These are phyloP conservation scores for Sebastes diploproa DNA, from an alignment of 2,797 vertebrate genomes.

Conservation along the genomic window DNA sequence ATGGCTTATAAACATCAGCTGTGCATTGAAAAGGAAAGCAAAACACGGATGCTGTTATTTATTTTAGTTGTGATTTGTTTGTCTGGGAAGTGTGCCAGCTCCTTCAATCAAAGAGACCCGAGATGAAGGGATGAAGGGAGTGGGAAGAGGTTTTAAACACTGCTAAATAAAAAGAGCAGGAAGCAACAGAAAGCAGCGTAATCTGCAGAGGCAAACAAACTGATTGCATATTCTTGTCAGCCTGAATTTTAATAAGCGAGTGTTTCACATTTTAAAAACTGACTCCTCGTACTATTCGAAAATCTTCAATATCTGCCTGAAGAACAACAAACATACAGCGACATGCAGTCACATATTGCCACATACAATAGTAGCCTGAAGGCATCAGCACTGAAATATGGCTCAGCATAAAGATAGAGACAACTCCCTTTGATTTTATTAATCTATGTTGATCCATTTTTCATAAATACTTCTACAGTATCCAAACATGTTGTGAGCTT, in stretches of 20 bases:
- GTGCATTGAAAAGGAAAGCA: constrained; percentile 8
- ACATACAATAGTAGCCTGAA: not conserved
- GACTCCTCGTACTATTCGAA: not conserved
- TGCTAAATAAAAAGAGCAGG: constrained; percentile 7
- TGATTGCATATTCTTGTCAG: not conserved
- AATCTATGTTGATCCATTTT: not conserved
- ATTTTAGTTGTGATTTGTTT: constrained; percentile 37
- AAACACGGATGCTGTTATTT: constrained; percentile 31
- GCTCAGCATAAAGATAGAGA: not conserved
- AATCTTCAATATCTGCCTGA: not conserved
- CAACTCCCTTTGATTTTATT: not conserved
- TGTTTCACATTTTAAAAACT: not conserved
- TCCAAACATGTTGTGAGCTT: too few species aligned
- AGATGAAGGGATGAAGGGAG: constrained; percentile 8
- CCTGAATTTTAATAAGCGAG: not conserved
- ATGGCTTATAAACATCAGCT: constrained; percentile 33
- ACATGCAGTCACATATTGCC: not conserved
- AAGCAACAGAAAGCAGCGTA: constrained; percentile 2
- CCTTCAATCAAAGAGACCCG: constrained; percentile 17
- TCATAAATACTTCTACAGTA: too few species aligned
- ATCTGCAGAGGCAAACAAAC: constrained; percentile 2
- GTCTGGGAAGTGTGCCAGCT: constrained; percentile 38
- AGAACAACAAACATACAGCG: not conserved
- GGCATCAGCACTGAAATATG: not conserved
- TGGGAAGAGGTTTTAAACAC: constrained; percentile 25